Evolutionary conservation across 2,888 invertebrate genomes (phyloP).

Genomic region (Galerucella calmariensis): DNA sequence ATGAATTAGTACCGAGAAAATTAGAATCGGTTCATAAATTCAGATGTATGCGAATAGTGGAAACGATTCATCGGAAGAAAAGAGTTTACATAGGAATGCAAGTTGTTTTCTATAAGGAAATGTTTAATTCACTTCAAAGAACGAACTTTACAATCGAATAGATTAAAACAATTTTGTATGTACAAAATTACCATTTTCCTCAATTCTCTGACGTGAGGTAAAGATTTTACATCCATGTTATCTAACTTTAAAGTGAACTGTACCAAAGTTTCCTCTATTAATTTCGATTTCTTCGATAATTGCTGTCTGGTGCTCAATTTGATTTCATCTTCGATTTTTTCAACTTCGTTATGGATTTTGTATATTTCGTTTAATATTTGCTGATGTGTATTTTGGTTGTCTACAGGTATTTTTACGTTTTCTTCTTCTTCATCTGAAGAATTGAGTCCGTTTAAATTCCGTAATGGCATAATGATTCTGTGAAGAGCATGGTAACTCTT

Average conservation of each 20-base stretch:
- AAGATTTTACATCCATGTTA: slow-evolving; percentile 19
- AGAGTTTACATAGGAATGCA: too few species aligned
- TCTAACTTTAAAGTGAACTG: slow-evolving; percentile 17
- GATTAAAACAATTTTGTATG: slow-evolving; percentile 18
- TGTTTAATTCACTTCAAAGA: background rate
- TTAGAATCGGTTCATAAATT: slow-evolving; percentile 11
- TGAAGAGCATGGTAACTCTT: background rate
- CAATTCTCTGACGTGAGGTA: background rate
- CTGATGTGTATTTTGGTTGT: background rate
- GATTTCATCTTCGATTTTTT: slow-evolving; percentile 17
- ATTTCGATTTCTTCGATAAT: background rate
- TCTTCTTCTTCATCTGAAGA: background rate
- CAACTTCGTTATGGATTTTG: background rate
- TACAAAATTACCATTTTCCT: slow-evolving; percentile 20
- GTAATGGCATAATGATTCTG: background rate
- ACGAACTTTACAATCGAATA: slow-evolving; percentile 26
- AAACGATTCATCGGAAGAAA: background rate
- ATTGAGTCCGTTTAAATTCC: background rate
- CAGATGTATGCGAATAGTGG: background rate
- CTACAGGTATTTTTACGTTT: background rate
- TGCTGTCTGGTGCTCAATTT: background rate
- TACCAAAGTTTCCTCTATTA: slow-evolving; percentile 23
- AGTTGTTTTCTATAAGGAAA: too few species aligned
- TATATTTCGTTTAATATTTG: slow-evolving; percentile 8
- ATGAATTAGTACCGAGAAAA: background rate